Conservation (phyloP, 2,888 invertebrate genomes). For the Andrena flavipes region DNA sequence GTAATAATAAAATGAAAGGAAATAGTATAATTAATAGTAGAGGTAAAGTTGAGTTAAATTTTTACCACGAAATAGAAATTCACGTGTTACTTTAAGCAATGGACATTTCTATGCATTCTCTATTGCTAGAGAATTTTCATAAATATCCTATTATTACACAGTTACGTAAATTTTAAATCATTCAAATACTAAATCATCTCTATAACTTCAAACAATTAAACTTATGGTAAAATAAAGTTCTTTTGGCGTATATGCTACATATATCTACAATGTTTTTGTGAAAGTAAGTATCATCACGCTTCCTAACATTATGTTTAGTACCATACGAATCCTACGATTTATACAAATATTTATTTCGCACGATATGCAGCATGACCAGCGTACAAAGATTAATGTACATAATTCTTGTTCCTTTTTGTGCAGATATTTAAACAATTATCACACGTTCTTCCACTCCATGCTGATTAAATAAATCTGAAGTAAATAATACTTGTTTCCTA, state of each 20-base stretch:
- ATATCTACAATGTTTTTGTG: conserved; percentile 9
- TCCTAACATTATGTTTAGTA: conserved; percentile 26
- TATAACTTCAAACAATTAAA: conserved; percentile 9
- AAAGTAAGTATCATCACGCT: conserved; percentile 21
- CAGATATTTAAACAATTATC: conserved; percentile 47
- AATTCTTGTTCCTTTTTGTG: conserved; percentile 36
- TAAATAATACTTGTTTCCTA: conserved; percentile 22
- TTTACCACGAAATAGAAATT: not conserved
- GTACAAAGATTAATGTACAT: conserved; percentile 17
- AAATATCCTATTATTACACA: conserved; percentile 35
- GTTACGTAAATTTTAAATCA: not conserved
- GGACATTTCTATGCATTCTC: not conserved
- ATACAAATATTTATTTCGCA: conserved; percentile 37
- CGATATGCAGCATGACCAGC: conserved; percentile 20
- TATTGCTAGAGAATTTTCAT: conserved; percentile 1
- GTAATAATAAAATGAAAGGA: not conserved
- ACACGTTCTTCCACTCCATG: conserved; percentile 23
- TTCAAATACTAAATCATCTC: conserved; percentile 6
- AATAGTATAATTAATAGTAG: not conserved
- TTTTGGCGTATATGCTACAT: not conserved
- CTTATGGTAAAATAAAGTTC: not conserved
- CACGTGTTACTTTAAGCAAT: not conserved
- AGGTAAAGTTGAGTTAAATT: not conserved
- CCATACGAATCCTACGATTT: conserved; percentile 31
- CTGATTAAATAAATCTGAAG: conserved; percentile 28